Evolutionary conservation across 2,797 vertebrate genomes (phyloP), one percentile per base, ranked within the genome.

Genomic region (Sebastes steindachneri): DNA sequence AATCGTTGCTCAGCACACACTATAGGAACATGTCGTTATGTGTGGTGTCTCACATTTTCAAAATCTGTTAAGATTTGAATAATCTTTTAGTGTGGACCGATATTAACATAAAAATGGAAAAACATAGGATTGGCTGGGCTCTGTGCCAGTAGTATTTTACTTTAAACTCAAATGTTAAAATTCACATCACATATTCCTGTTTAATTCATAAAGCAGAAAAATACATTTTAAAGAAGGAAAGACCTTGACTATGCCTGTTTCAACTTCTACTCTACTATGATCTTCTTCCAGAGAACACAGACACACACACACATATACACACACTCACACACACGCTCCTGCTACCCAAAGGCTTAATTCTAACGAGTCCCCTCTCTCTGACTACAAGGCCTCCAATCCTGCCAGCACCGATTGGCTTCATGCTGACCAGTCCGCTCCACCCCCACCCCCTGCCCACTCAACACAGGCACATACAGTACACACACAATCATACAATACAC

Each of bases 361-460:
- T 88, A 91, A 92, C 35, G 29, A 94, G 91, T 87, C 79, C 78
- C 71, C 45, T 90, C 73, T 92, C 79, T 62, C 85, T 76, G 71
- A 85, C 86, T 92, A 84, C 88, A 90, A 90, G 91, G 88, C 87
- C 90, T 93, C 80, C 80, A 75, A 86, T 88, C 80, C 90, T 93
- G 88, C 89, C 92, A 94, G 86, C 84, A 88, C 86, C 73, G 53
- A 93, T 93, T 90, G 88, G 86, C 90, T 92, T 93, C 92, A 93
- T 57, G 82, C 87, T 89, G 91, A 86, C 92, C 85, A 35, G 68
- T 81, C 80, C 33, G 48, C 89, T 80, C 70, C 59, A 25, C 75
- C 74, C 45, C 78, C 54, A 28, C 77, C 59, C 25, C 23, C 73
- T 71, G 45, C 80, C 79, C 84, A 73, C 74, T 77, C 79, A 79